Percentiles rank a stretch among this genome's conserved stretches.
phyloP scores from a whole-genome alignment of 2,888 invertebrate species.

The Sphaerophoria taeniata region DNA sequence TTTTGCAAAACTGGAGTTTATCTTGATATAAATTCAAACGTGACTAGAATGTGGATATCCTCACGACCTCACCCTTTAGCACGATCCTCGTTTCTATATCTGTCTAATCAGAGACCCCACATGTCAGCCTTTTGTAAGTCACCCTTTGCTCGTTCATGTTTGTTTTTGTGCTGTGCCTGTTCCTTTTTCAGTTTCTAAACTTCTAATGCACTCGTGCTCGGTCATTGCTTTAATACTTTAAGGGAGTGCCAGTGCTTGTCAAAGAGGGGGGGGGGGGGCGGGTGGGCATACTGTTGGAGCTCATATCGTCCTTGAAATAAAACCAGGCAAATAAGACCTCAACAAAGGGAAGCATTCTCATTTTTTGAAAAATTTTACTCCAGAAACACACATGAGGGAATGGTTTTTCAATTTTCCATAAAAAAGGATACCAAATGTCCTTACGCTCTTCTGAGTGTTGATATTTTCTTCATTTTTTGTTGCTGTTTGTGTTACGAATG shows the following conservation, averaged over 20 bases:
- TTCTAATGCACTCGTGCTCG: conserved; percentile 72
- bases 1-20: conserved; percentile 66
- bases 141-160: background rate
- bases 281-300: no score
- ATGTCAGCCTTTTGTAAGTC: conserved; percentile 66
- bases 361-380: conserved; percentile 23
- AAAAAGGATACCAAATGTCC: conserved; percentile 66
- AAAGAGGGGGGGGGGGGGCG: conserved; percentile 8
- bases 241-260: conserved; percentile 28
- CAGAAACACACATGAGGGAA: conserved; percentile 41
- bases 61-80: no score
- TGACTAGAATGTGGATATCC: conserved; percentile 58
- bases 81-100: no score
- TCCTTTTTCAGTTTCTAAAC: conserved; percentile 61
- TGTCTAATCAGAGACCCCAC: conserved; percentile 71
- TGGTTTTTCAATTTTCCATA: conserved; percentile 69
- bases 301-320: conserved; percentile 69
- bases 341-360: conserved; percentile 44
- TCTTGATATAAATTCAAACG: conserved; percentile 72
- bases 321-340: conserved; percentile 52
- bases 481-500: conserved; percentile 36
- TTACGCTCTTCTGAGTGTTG: conserved; percentile 28
- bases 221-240: conserved; percentile 57
- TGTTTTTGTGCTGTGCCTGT: conserved; percentile 47
- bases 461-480: conserved; percentile 34